Conservation (phyloP, 2,888 invertebrate genomes). For the Lymantria monacha region DNA sequence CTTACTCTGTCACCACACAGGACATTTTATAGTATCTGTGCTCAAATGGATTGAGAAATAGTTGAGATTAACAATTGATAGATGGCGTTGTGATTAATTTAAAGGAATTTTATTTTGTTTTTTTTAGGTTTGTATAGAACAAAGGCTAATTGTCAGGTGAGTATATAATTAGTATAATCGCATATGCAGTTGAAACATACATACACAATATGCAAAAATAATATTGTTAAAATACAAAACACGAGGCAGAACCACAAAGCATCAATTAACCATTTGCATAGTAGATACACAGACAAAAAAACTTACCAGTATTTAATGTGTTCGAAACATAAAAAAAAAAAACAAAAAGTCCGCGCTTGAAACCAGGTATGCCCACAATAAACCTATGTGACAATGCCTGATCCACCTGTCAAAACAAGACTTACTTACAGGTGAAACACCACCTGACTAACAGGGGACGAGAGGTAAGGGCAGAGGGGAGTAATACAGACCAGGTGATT, state of each 20-base stretch:
- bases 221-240: too few species aligned
- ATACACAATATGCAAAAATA: too few species aligned
- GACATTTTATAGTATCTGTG: too few species aligned
- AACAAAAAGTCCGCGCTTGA: conserved; percentile 24
- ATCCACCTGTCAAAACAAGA: conserved; percentile 75
- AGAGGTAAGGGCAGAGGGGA: conserved; percentile 15
- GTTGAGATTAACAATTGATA: too few species aligned
- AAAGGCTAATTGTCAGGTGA: too few species aligned
- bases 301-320: conserved; percentile 14
- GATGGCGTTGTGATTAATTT: too few species aligned
- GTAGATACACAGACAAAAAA: conserved; percentile 12
- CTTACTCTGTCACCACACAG: too few species aligned
- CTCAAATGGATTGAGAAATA: too few species aligned
- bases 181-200: too few species aligned
- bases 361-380: conserved; percentile 37
- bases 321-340: conserved; percentile 30
- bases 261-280: conserved; percentile 24
- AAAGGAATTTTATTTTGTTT: too few species aligned
- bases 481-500: conserved; percentile 29
- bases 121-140: too few species aligned
- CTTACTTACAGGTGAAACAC: conserved; percentile 60
- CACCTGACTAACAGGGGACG: conserved; percentile 54
- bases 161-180: too few species aligned
- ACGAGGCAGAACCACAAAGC: neutral
- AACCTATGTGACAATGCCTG: conserved; percentile 53